Base-by-base conservation (phyloP, 2,888 invertebrate genomes). In the Abrostola tripartita region DNA sequence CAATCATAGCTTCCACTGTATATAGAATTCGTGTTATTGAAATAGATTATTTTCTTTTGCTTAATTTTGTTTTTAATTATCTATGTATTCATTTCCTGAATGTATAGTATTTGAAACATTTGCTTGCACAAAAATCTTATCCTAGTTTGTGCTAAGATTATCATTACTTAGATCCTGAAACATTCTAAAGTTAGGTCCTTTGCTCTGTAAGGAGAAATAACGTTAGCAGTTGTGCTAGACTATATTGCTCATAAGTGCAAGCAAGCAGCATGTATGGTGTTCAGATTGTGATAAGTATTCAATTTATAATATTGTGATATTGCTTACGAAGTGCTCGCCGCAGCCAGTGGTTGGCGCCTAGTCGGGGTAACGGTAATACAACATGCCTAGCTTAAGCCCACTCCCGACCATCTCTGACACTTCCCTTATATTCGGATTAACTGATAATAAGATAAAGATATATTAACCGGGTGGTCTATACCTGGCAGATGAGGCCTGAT, bases 291-390 rank as follows among this genome's bases (percentile, higher is more conserved):
- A 72, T 72, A 79, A 70, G 68, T 71, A 74, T 76, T 76, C 68
- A 74, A 77, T 82, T 79, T 74, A 80, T 78, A 75, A 78, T 80
- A 81, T 80, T 78, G 74, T 76, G 79, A 80, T 76, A 80, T 77
- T 66, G 73, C 66, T 68, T 74, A 76, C 68, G 72, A 63, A 62
- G 76, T 76, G 76, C 78, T 73, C 73, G 78, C 72, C 76, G 71
- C 74, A 73, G 65, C 73, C 68, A 62, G 79, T 75, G 80, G 82
- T 78, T 87, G 92, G 93, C 93, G 93, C 92, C 92, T 85, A 80
- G 81, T 82, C 76, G 88, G 79, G 86, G 85, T 93, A 94, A 93
- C 93, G 94, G 94, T 93, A 94, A 92, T 90, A 91, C 93, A 85
- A 93, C 90, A 85, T 91, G 88, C 90, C 90, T 89, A 86, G 87